Conservation (phyloP, 2,888 invertebrate species). For the Polydrusus cervinus region DNA sequence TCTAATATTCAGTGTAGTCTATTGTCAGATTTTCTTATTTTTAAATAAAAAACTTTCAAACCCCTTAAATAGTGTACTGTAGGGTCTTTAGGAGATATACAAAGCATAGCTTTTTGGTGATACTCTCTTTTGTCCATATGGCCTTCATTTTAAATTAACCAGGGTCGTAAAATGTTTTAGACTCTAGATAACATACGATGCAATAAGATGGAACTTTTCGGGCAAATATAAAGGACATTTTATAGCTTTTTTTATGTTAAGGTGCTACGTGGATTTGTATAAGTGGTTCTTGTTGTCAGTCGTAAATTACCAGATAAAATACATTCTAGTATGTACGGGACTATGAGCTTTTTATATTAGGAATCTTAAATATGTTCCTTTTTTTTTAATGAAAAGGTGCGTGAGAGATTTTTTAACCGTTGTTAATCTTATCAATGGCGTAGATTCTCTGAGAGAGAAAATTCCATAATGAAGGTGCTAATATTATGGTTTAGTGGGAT, state of each 20-base stretch:
- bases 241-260: slow-evolving; percentile 41
- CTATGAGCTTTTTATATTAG: background rate
- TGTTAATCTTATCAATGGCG: background rate
- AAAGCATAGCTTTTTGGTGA: background rate
- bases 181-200: slow-evolving; percentile 14
- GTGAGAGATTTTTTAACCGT: slow-evolving; percentile 22
- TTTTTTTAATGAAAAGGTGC: slow-evolving; percentile 13
- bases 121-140: background rate
- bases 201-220: slow-evolving; percentile 17
- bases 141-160: slow-evolving; percentile 23
- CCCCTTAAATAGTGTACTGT: too few relatives aligned
- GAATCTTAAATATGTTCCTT: slow-evolving; percentile 1
- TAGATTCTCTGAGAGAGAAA: background rate
- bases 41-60: background rate
- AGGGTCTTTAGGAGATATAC: background rate
- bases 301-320: slow-evolving; percentile 35
- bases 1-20: background rate
- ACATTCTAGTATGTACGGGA: slow-evolving; percentile 10
- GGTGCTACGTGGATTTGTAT: slow-evolving; percentile 34
- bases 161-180: slow-evolving; percentile 12
- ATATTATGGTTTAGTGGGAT: too few relatives aligned
- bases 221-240: slow-evolving; percentile 30
- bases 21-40: background rate
- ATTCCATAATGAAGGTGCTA: background rate
- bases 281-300: slow-evolving; percentile 34